phyloP scores from a whole-genome alignment of 2,888 invertebrate genomes.

The Iselma pallidipennis region DNA sequence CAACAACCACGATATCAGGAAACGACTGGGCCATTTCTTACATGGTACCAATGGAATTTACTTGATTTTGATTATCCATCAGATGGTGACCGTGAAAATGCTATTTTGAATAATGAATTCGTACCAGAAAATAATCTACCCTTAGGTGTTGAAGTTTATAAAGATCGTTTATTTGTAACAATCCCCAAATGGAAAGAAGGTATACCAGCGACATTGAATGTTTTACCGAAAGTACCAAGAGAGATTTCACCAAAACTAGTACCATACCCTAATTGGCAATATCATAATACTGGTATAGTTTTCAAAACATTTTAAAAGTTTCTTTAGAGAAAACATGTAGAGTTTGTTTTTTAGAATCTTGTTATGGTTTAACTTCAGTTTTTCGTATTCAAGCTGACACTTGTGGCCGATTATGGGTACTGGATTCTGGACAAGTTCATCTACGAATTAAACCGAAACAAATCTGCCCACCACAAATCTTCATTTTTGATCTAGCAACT shows the following conservation, averaged over 20 bases:
- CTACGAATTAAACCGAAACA: slow-evolving; percentile 69
- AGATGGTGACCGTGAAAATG: slow-evolving; percentile 61
- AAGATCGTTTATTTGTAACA: slow-evolving; percentile 70
- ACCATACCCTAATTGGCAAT: slow-evolving; percentile 78
- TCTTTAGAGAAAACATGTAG: background rate
- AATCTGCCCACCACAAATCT: slow-evolving; percentile 73
- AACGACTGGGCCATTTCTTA: slow-evolving; percentile 62
- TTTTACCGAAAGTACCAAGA: slow-evolving; percentile 64
- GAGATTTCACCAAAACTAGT: slow-evolving; percentile 63
- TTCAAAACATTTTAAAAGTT: background rate
- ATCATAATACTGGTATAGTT: slow-evolving; percentile 62
- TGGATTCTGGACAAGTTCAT: slow-evolving; percentile 79
- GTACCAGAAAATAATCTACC: slow-evolving; percentile 75
- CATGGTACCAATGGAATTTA: slow-evolving; percentile 74
- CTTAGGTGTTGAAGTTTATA: slow-evolving; percentile 72
- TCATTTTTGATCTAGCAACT: slow-evolving; percentile 71
- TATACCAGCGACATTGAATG: slow-evolving; percentile 74
- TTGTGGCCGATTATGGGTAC: slow-evolving; percentile 77
- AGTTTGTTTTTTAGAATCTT: slow-evolving; percentile 56
- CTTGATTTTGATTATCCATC: slow-evolving; percentile 70
- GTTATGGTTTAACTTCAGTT: slow-evolving; percentile 74
- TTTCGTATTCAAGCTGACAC: slow-evolving; percentile 75
- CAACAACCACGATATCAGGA: too few species aligned
- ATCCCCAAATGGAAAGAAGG: slow-evolving; percentile 77
- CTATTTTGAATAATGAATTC: slow-evolving; percentile 63